These are phyloP conservation scores for Drosophila picticornis DNA, from an alignment of 2,888 invertebrate species.

Conservation along the genomic window DNA sequence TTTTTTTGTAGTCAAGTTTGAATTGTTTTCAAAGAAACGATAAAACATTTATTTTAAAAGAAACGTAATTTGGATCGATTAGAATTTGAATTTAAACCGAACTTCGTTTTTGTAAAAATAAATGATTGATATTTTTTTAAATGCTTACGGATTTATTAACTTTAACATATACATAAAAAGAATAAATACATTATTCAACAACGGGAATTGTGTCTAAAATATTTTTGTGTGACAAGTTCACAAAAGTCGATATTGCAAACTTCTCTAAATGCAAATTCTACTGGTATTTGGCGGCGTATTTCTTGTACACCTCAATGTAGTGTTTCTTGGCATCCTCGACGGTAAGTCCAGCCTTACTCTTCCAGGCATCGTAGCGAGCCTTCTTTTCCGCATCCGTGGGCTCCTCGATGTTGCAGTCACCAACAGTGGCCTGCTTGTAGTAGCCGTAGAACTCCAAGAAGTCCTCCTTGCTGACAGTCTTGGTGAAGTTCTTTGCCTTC, in stretches of 20 bases:
- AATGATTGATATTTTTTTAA: conserved; percentile 17
- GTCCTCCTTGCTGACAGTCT: conserved; percentile 91
- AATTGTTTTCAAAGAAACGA: not conserved
- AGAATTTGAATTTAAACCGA: not conserved
- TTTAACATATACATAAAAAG: conserved; percentile 62
- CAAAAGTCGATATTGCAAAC: conserved; percentile 16
- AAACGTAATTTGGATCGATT: not conserved
- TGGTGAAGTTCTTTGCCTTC: conserved; percentile 90
- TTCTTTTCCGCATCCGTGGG: conserved; percentile 96
- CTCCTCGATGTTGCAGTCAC: conserved; percentile 92
- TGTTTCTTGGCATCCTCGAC: conserved; percentile 92
- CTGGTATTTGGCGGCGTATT: conserved; percentile 86
- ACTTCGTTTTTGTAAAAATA: not conserved
- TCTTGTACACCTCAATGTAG: conserved; percentile 90
- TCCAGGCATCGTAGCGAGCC: conserved; percentile 98
- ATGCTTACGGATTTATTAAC: conserved; percentile 50
- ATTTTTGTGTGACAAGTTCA: conserved; percentile 5
- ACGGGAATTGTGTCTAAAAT: conserved; percentile 22
- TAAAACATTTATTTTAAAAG: not conserved
- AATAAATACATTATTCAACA: conserved; percentile 64
- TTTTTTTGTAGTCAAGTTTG: not conserved
- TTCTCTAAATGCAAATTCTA: conserved; percentile 49
- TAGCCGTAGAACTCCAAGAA: conserved; percentile 93
- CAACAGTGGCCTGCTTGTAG: conserved; percentile 93
- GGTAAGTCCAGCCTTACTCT: conserved; percentile 91